Evolutionary conservation across 2,888 invertebrate species (phyloP).

Genomic region (Crocallis elinguaria): DNA sequence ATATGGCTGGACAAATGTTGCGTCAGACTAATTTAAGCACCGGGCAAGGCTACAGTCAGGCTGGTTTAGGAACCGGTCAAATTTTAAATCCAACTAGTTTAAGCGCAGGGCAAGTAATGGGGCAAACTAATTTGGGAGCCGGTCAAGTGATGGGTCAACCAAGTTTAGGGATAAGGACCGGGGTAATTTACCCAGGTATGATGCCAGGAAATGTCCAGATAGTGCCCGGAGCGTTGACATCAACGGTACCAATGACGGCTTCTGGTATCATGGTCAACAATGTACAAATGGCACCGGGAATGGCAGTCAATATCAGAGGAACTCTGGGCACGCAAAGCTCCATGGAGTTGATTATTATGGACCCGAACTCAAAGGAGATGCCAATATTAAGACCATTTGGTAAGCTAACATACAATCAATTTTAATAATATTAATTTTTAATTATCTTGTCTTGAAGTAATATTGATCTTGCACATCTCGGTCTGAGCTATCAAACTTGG

Average conservation of each 20-base stretch:
- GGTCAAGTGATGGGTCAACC: constrained; percentile 4
- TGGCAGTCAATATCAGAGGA: constrained; percentile 3
- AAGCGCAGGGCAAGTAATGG: not conserved
- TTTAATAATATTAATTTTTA: too few relatives aligned
- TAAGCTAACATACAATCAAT: constrained; percentile 7
- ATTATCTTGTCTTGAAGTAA: too few relatives aligned
- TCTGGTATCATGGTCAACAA: constrained; percentile 1
- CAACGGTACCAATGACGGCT: not conserved
- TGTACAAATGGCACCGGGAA: constrained; percentile 5
- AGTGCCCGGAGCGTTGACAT: constrained; percentile 7
- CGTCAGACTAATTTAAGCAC: constrained; percentile 2
- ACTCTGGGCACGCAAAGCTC: constrained; percentile 23
- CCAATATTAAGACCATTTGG: constrained; percentile 24
- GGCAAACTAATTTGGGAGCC: not conserved
- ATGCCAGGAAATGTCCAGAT: not conserved
- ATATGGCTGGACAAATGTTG: not conserved
- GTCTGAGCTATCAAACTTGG: not conserved
- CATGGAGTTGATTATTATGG: constrained; percentile 33
- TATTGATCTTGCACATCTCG: too few relatives aligned
- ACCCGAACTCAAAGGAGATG: constrained; percentile 26
- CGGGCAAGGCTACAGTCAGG: constrained; percentile 4
- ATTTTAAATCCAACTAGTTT: constrained; percentile 3
- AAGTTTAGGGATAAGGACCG: constrained; percentile 2
- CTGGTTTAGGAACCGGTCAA: constrained; percentile 9
- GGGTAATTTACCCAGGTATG: not conserved